A percentile compares a stretch with the other conserved stretches of the same genome.
Evolutionary conservation across 2,888 invertebrate genomes (phyloP).

Genomic region (Diaperis boleti): DNA sequence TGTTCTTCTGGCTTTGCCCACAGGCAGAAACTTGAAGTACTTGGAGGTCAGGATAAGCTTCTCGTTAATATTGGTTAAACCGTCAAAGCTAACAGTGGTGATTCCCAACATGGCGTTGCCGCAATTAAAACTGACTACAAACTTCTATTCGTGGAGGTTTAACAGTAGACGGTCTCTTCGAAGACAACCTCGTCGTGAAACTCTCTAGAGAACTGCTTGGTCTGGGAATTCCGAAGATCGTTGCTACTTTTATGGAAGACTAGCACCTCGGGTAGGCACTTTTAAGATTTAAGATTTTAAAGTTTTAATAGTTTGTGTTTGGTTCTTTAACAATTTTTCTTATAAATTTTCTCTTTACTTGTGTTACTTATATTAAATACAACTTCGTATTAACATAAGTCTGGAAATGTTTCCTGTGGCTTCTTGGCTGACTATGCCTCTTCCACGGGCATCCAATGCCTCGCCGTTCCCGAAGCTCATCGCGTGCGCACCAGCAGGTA

Average conservation of each 20-base stretch:
- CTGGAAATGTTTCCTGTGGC: too few relatives aligned
- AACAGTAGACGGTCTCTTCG: conserved; percentile 59
- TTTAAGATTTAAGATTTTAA: too few relatives aligned
- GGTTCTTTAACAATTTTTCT: too few relatives aligned
- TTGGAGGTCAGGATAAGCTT: conserved; percentile 37
- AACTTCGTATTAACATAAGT: too few relatives aligned
- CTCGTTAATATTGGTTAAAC: conserved; percentile 45
- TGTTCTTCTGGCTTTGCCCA: conserved; percentile 45
- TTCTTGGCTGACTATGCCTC: too few relatives aligned
- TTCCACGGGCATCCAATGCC: too few relatives aligned
- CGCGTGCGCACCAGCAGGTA: too few relatives aligned
- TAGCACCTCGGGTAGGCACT: conserved; percentile 60
- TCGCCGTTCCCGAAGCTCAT: too few relatives aligned
- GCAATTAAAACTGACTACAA: conserved; percentile 57
- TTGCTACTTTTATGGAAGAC: conserved; percentile 58
- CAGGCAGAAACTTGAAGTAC: conserved; percentile 56
- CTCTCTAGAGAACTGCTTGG: conserved; percentile 60
- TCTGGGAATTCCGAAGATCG: conserved; percentile 62
- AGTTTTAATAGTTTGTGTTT: too few relatives aligned
- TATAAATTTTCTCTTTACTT: too few relatives aligned
- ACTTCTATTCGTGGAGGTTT: conserved; percentile 52
- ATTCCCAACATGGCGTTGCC: conserved; percentile 58
- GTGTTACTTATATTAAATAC: too few relatives aligned
- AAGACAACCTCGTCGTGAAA: conserved; percentile 57
- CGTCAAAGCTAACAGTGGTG: conserved; percentile 54